Evolutionary conservation across 2,888 invertebrate genomes (phyloP).

Genomic region (Yponomeuta cagnagella): DNA sequence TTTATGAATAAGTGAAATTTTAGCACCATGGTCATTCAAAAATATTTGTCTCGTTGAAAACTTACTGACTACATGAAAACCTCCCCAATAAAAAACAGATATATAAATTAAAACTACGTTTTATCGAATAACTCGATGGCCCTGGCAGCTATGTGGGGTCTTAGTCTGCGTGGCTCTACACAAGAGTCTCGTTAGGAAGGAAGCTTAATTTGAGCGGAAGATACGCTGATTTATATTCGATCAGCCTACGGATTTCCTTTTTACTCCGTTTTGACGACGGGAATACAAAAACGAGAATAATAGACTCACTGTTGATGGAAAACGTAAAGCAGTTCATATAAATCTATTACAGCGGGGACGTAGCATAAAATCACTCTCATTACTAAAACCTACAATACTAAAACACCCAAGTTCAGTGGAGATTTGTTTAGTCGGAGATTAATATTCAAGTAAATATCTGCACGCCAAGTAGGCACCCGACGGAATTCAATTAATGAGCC

Average conservation of each 20-base stretch:
- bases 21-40: no score
- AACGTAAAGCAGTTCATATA: no score
- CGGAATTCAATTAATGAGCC: slow-evolving; percentile 8
- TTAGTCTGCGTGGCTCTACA: background rate
- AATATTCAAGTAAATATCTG: background rate
- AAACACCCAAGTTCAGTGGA: background rate
- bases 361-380: no score
- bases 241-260: slow-evolving; percentile 34
- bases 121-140: no score
- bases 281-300: background rate
- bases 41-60: no score
- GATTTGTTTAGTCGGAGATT: background rate
- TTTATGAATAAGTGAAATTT: no score
- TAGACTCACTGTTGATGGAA: no score
- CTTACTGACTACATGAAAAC: no score
- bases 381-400: no score
- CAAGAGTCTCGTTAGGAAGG: background rate
- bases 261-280: slow-evolving; percentile 35
- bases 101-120: no score
- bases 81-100: no score
- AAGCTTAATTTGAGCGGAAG: background rate
- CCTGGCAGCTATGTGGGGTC: background rate
- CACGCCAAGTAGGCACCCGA: background rate
- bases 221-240: slow-evolving; percentile 48
- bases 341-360: no score